These are phyloP conservation scores for Ips nitidus DNA, from an alignment of 1,140 invertebrate genomes.

Conservation along the genomic window DNA sequence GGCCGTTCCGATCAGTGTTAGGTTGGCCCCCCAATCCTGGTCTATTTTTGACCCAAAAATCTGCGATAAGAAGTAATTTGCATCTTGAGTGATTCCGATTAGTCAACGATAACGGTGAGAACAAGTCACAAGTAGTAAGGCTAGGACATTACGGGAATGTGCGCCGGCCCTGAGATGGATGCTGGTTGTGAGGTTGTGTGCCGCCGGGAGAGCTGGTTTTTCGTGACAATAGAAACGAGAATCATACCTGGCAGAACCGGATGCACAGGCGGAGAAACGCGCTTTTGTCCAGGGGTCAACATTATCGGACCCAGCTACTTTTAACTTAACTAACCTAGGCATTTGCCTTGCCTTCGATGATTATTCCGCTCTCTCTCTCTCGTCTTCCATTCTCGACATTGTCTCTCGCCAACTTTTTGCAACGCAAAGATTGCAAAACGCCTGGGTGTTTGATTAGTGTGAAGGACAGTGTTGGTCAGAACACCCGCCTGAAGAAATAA, in stretches of 20 bases:
- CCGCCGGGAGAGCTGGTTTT: constrained; percentile 33
- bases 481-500: too few relatives aligned
- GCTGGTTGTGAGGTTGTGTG: background rate
- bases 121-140: background rate
- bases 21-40: background rate
- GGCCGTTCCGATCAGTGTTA: background rate
- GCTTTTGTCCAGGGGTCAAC: constrained; percentile 35
- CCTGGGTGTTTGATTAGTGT: too few relatives aligned
- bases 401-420: too few relatives aligned
- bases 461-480: too few relatives aligned
- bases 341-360: background rate
- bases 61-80: background rate
- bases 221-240: constrained; percentile 37
- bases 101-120: too few relatives aligned
- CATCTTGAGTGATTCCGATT: background rate
- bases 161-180: constrained; percentile 15
- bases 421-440: too few relatives aligned
- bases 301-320: constrained; percentile 16
- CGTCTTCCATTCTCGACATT: too few relatives aligned
- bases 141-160: constrained; percentile 5
- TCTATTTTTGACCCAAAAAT: background rate
- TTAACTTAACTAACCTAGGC: background rate
- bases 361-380: too few relatives aligned
- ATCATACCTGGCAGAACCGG: constrained; percentile 34
- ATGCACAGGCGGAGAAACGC: constrained; percentile 29